phyloP scores from a whole-genome alignment of 1,140 invertebrate genomes.

The Halesus radiatus region DNA sequence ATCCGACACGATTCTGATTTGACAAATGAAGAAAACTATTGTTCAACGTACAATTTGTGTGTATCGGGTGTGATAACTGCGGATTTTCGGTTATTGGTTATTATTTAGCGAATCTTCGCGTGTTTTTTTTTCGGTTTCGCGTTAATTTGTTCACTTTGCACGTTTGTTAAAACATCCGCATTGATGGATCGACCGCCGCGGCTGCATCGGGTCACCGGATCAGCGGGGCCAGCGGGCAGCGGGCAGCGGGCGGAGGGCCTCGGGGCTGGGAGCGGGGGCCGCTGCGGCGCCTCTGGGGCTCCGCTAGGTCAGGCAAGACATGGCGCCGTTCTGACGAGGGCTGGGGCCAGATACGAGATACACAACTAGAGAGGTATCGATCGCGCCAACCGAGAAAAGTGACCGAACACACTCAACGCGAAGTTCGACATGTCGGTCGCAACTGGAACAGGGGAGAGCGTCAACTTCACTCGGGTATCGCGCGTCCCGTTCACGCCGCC shows the following conservation, averaged over 20 bases:
- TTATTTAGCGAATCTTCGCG: background rate
- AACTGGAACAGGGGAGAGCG: background rate
- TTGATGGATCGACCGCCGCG: background rate
- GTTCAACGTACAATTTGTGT: no score
- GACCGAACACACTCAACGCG: background rate
- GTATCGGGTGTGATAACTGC: background rate
- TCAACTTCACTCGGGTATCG: background rate
- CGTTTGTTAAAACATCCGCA: no score
- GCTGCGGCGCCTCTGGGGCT: background rate
- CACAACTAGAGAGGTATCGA: conserved; percentile 4
- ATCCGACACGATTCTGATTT: background rate
- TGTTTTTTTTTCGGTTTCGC: background rate
- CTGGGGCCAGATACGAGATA: background rate
- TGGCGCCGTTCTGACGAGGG: background rate
- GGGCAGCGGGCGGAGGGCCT: background rate
- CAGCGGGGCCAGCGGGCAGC: background rate
- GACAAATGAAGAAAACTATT: background rate
- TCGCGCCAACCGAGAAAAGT: background rate
- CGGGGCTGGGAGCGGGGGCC: background rate
- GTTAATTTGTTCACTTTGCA: background rate
- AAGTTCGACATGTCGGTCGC: background rate
- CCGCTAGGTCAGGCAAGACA: background rate
- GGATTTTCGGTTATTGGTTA: background rate
- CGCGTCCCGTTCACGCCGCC: background rate
- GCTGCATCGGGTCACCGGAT: background rate